These are phyloP conservation scores for Cryptoleucopteryx plumbea DNA, from an alignment of 2,113 vertebrate species.

Conservation along the genomic window DNA sequence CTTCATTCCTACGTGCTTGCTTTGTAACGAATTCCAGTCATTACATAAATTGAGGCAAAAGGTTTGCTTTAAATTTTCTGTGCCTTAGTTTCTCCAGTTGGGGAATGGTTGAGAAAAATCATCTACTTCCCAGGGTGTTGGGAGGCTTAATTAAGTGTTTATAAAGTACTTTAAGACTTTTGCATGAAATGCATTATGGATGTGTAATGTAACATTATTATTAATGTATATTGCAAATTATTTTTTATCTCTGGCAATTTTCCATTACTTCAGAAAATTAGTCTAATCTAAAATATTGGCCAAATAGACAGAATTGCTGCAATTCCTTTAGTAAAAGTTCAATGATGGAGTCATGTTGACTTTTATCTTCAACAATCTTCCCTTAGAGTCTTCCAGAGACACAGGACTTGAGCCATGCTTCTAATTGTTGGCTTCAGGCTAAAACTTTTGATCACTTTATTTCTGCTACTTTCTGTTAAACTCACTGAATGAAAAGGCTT, in stretches of 20 bases:
- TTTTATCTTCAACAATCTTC: slow-evolving; percentile 42
- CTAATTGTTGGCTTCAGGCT: slow-evolving; percentile 55
- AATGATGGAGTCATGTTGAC: not conserved
- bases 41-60: not conserved
- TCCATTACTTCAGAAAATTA: slow-evolving; percentile 21
- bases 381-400: slow-evolving; percentile 2
- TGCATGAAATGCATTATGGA: not conserved
- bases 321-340: slow-evolving; percentile 2
- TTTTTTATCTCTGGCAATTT: slow-evolving; percentile 49
- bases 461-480: slow-evolving; percentile 33
- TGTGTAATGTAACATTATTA: not conserved
- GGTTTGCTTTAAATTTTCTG: not conserved
- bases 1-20: not conserved
- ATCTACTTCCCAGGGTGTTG: not conserved
- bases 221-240: slow-evolving; percentile 29
- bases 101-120: not conserved
- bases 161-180: not conserved
- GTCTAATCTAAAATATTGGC: slow-evolving; percentile 27
- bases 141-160: slow-evolving; percentile 4
- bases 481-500: slow-evolving; percentile 15
- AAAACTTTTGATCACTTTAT: slow-evolving; percentile 51
- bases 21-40: not conserved
- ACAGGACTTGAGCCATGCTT: not conserved
- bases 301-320: not conserved
- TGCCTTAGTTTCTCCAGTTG: not conserved